Evolutionary conservation across 2,888 invertebrate species (phyloP).

Genomic region (Drosophila formosana): DNA sequence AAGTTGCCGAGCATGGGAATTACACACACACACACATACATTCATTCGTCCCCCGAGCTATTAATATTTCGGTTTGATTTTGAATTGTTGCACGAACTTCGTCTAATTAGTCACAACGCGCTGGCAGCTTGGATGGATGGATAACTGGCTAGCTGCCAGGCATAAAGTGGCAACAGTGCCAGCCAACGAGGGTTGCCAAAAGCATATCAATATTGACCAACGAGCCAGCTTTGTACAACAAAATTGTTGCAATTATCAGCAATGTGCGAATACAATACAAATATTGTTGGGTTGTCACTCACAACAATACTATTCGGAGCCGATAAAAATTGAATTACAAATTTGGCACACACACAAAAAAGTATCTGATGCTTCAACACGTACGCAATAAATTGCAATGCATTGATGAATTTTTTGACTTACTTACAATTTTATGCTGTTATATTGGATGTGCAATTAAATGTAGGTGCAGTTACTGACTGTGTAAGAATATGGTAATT

Average conservation of each 20-base stretch:
- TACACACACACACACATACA: constrained; percentile 1
- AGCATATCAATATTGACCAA: background rate
- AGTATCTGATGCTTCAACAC: too few species aligned
- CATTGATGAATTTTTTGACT: too few species aligned
- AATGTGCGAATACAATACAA: too few species aligned
- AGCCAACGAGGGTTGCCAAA: constrained; percentile 21
- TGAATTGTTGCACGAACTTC: constrained; percentile 40
- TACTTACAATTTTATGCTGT: too few species aligned
- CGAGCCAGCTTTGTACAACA: background rate
- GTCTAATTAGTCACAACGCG: constrained; percentile 59
- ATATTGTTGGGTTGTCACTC: too few species aligned
- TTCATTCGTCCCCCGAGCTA: constrained; percentile 37
- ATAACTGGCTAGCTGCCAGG: constrained; percentile 45
- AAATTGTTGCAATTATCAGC: background rate
- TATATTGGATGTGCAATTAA: too few species aligned
- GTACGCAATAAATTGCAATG: too few species aligned
- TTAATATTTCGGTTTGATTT: constrained; percentile 69
- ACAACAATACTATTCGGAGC: too few species aligned
- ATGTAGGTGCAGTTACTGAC: too few species aligned
- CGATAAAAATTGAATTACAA: too few species aligned
- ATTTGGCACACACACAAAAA: too few species aligned
- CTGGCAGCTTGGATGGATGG: constrained; percentile 18
- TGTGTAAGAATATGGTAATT: too few species aligned
- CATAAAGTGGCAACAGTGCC: constrained; percentile 14
- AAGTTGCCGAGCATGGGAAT: constrained; percentile 1